Conservation (phyloP, 2,113 vertebrate genomes). For the Engraulis encrasicolus region DNA sequence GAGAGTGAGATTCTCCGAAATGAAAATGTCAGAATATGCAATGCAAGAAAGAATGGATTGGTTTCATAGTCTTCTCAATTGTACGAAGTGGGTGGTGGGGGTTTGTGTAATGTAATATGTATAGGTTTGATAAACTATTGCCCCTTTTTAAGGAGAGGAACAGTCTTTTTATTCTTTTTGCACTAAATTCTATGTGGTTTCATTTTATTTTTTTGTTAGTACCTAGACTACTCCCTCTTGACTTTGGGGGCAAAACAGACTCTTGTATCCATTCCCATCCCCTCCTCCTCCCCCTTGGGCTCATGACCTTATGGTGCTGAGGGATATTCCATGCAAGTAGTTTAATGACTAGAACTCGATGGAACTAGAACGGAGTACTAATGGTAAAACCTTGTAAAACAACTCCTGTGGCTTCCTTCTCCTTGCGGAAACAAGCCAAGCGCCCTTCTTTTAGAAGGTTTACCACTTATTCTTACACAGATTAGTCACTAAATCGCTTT, state of each 20-base stretch:
- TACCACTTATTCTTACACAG: too few relatives aligned
- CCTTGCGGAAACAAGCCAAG: too few relatives aligned
- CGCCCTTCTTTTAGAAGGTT: too few relatives aligned
- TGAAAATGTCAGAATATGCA: constrained; percentile 1
- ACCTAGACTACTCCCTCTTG: background rate
- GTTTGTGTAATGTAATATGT: background rate
- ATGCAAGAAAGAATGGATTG: background rate
- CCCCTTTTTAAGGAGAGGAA: background rate
- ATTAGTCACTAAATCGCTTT: too few relatives aligned
- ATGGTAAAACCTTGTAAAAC: too few relatives aligned
- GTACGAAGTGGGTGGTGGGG: background rate
- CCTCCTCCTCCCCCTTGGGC: background rate
- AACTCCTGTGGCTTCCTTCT: too few relatives aligned
- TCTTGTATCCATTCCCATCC: background rate
- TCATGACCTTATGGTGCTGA: background rate
- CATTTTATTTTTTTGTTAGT: background rate
- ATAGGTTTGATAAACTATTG: background rate
- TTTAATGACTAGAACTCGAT: too few relatives aligned
- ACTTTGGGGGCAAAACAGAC: background rate
- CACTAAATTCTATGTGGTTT: background rate
- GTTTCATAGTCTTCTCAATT: background rate
- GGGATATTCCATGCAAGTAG: background rate
- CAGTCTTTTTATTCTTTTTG: background rate
- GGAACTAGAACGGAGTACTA: too few relatives aligned
- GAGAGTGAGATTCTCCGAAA: background rate